Evolutionary conservation across 2,888 invertebrate genomes (phyloP).

Genomic region (Lissocephala sabroskyi): DNA sequence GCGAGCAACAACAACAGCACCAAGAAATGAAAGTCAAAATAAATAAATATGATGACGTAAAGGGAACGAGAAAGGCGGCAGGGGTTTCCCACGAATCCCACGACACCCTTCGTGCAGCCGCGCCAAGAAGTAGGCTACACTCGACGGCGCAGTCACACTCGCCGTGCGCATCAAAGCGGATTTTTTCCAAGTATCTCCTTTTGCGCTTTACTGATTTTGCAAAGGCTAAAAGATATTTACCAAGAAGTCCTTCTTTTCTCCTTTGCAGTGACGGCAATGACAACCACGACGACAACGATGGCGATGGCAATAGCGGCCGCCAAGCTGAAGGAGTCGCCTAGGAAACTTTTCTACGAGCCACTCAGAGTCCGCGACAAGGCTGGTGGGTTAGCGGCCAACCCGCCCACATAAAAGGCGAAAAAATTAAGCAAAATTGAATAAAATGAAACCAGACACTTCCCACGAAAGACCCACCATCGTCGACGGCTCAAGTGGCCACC

Average conservation of each 20-base stretch:
- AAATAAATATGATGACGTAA: constrained; percentile 48
- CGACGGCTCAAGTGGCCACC: no score
- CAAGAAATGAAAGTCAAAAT: constrained; percentile 33
- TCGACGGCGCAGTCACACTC: constrained; percentile 43
- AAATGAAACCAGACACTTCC: constrained; percentile 53
- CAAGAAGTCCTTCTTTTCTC: constrained; percentile 46
- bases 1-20: constrained; percentile 29
- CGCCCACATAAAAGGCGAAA: constrained; percentile 18
- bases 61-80: constrained; percentile 4
- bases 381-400: constrained; percentile 31
- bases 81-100: background rate
- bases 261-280: no score
- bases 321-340: constrained; percentile 57
- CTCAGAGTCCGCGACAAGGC: constrained; percentile 33
- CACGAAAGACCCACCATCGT: no score
- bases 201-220: constrained; percentile 66
- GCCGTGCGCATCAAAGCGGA: constrained; percentile 65
- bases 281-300: no score
- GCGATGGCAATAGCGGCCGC: no score
- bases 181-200: constrained; percentile 67
- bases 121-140: constrained; percentile 21
- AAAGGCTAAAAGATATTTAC: constrained; percentile 60
- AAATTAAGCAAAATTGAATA: constrained; percentile 29
- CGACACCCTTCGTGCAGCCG: no score
- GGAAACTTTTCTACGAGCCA: constrained; percentile 64